phyloP scores from a whole-genome alignment of 2,888 invertebrate genomes.

The Napeogenes inachia region DNA sequence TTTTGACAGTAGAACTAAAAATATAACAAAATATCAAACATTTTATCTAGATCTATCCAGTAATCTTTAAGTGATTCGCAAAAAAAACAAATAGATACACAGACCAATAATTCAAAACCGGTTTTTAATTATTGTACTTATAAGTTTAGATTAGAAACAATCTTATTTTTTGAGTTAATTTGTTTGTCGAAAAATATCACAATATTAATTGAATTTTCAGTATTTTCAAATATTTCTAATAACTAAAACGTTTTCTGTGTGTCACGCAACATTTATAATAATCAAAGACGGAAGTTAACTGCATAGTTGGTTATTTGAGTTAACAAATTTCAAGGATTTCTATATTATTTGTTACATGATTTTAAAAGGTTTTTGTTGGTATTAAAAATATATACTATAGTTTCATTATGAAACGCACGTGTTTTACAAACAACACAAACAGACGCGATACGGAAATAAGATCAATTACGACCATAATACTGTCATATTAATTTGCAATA shows the following conservation, averaged over 20 bases:
- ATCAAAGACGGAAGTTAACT: conserved; percentile 18
- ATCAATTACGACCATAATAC: conserved; percentile 31
- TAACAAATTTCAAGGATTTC: conserved; percentile 25
- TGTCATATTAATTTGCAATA: too few species aligned
- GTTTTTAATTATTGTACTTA: too few species aligned
- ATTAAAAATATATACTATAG: not conserved
- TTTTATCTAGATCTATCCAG: too few species aligned
- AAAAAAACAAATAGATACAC: too few species aligned
- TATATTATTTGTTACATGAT: conserved; percentile 5
- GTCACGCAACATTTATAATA: conserved; percentile 4
- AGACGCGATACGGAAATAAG: conserved; percentile 29
- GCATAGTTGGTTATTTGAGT: conserved; percentile 17
- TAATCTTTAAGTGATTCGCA: too few species aligned
- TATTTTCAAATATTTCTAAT: not conserved
- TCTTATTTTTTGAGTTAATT: too few species aligned
- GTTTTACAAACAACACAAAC: conserved; percentile 13
- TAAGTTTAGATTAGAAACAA: too few species aligned
- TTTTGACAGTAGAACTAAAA: too few species aligned
- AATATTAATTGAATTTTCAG: too few species aligned
- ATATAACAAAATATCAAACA: too few species aligned
- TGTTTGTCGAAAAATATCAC: too few species aligned
- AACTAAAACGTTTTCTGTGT: not conserved
- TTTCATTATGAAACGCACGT: conserved; percentile 23
- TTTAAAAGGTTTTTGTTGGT: not conserved
- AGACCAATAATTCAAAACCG: too few species aligned